phyloP scores from a whole-genome alignment of 2,797 vertebrate species.

The Myotis daubentonii region DNA sequence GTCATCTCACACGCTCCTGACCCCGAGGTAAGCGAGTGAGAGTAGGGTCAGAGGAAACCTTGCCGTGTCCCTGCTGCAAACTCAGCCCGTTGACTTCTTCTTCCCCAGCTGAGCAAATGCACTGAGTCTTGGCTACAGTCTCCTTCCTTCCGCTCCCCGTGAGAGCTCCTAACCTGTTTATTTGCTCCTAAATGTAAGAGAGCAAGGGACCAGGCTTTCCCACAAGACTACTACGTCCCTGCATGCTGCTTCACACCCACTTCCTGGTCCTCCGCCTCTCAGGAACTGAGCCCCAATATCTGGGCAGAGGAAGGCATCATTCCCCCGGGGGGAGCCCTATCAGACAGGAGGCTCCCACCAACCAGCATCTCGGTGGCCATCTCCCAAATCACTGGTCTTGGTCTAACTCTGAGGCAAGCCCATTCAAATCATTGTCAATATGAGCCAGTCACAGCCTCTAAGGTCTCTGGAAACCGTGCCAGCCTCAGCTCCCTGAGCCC shows the following conservation, averaged over 20 bases:
- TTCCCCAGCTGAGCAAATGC: not conserved
- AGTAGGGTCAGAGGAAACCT: not conserved
- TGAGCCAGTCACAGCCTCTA: not conserved
- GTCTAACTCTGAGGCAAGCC: conserved; percentile 32
- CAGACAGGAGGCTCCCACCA: not conserved
- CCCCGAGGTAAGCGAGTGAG: not conserved
- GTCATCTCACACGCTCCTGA: not conserved
- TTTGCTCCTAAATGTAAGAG: conserved; percentile 27
- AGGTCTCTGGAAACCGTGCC: conserved; percentile 41
- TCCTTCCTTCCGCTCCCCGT: not conserved
- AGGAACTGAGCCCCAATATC: not conserved
- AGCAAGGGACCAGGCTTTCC: conserved; percentile 26
- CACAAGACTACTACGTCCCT: not conserved
- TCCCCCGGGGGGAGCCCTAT: not conserved
- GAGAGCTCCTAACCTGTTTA: not conserved
- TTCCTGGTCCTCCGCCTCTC: not conserved
- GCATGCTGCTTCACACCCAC: not conserved
- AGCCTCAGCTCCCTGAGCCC: not conserved
- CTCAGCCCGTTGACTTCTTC: not conserved
- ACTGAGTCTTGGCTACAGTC: not conserved
- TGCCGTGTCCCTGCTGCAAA: not conserved
- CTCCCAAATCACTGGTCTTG: conserved; percentile 38
- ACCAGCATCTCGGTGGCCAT: conserved; percentile 1
- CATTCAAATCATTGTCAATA: conserved; percentile 15
- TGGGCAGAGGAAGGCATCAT: conserved; percentile 15